These are phyloP conservation scores for Mirza zaza DNA, from an alignment of 2,113 vertebrate genomes.

Conservation along the genomic window DNA sequence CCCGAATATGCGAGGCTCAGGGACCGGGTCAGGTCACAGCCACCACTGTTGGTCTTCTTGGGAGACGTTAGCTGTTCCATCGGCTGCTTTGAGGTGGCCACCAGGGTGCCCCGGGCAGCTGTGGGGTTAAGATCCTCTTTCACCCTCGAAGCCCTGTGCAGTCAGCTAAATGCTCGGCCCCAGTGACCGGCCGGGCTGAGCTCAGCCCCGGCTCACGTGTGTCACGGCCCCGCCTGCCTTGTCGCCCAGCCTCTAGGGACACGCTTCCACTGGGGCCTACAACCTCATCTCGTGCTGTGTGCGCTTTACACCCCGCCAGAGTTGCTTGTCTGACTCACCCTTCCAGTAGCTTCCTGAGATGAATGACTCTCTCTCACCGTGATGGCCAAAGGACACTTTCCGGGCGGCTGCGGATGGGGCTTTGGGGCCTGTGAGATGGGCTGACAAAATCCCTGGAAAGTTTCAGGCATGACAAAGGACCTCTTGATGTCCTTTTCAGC, in stretches of 20 bases:
- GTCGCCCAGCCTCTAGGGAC: not conserved
- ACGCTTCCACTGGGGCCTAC: accelerated
- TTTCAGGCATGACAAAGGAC: not conserved
- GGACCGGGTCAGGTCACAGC: not conserved
- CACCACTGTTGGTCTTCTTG: not conserved
- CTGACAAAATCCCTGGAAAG: not conserved
- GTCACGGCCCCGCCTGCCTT: not conserved
- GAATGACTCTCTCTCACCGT: not conserved
- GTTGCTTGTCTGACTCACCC: not conserved
- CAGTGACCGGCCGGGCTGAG: not conserved
- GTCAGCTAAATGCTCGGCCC: not conserved
- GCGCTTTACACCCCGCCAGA: not conserved
- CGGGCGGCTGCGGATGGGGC: not conserved
- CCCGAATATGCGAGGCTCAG: not conserved
- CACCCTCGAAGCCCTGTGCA: not conserved
- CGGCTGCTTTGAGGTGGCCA: accelerated
- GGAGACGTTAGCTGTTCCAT: not conserved
- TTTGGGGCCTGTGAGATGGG: not conserved
- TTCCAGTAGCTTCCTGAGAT: not conserved
- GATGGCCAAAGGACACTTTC: not conserved
- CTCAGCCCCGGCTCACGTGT: accelerated
- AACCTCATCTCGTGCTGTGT: not conserved
- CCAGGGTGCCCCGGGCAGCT: too few relatives aligned
- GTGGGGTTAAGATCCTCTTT: not conserved
- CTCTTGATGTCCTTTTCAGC: not conserved